Conservation (phyloP, 92 coral and sea anemone genomes). For the Anthopleura xanthogrammica region DNA sequence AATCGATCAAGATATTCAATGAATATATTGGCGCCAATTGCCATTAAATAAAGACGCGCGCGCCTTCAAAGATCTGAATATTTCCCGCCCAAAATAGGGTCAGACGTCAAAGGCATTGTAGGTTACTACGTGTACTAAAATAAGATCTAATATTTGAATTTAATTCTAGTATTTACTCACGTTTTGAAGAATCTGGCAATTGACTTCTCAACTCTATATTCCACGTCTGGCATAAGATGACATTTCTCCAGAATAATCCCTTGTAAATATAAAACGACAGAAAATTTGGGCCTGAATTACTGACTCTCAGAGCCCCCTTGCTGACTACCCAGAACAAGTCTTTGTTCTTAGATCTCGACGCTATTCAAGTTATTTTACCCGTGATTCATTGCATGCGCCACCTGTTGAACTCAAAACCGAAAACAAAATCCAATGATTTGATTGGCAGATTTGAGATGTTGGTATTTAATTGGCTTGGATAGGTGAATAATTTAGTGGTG, state of each 20-base stretch:
- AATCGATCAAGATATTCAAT: background rate
- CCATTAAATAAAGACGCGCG: background rate
- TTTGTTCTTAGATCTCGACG: slow-evolving; percentile 29
- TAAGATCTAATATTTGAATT: background rate
- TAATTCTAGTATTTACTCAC: background rate
- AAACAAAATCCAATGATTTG: slow-evolving; percentile 7
- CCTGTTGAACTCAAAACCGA: slow-evolving; percentile 24
- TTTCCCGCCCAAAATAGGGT: slow-evolving; percentile 26
- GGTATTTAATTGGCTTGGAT: slow-evolving; percentile 29
- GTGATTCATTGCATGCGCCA: slow-evolving; percentile 38
- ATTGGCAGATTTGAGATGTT: slow-evolving; percentile 39
- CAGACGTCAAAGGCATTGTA: slow-evolving; percentile 3
- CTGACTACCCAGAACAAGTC: slow-evolving; percentile 27
- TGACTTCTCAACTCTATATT: slow-evolving; percentile 11
- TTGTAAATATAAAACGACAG: slow-evolving; percentile 5
- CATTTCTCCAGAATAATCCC: slow-evolving; percentile 17
- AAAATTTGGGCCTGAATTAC: slow-evolving; percentile 24
- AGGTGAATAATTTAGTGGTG: slow-evolving; percentile 24
- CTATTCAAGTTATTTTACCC: slow-evolving; percentile 25
- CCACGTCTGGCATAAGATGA: slow-evolving; percentile 17
- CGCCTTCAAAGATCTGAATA: background rate
- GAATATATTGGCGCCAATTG: background rate
- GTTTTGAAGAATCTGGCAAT: slow-evolving; percentile 22
- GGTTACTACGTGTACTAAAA: slow-evolving; percentile 25
- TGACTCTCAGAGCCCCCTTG: slow-evolving; percentile 32